These are phyloP conservation scores for Podargus strigoides DNA, from an alignment of 2,797 vertebrate genomes.

Conservation along the genomic window DNA sequence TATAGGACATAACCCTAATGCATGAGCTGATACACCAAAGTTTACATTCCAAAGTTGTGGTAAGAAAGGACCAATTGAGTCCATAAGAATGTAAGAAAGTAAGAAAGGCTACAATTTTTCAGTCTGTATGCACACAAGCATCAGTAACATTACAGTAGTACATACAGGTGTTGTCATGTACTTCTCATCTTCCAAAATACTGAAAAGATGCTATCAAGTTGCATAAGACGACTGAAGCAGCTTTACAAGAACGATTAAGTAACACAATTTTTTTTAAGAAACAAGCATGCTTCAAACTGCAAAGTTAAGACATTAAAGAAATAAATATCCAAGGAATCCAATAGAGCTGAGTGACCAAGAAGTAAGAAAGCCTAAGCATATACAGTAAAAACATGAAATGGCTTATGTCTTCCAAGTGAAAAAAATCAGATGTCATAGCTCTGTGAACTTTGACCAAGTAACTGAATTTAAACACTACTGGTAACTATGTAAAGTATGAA, in stretches of 20 bases:
- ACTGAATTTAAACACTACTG: neutral
- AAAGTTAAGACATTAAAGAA: neutral
- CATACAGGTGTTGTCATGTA: accelerated
- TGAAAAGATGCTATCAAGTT: neutral
- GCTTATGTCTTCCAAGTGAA: neutral
- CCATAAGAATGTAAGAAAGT: too few relatives aligned
- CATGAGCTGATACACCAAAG: neutral
- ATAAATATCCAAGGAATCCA: neutral
- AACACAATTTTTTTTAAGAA: neutral
- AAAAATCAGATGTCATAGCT: neutral
- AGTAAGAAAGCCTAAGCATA: neutral
- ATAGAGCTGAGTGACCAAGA: neutral
- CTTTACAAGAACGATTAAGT: neutral
- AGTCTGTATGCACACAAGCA: neutral
- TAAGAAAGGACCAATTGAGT: neutral
- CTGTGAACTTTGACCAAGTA: neutral
- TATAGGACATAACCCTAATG: neutral
- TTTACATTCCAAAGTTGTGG: neutral
- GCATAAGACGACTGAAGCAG: neutral
- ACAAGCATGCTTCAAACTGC: neutral
- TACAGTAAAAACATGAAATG: neutral
- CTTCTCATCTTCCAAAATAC: neutral
- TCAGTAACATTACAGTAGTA: neutral
- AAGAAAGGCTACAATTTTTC: neutral
- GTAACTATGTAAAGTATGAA: neutral